Conservation (phyloP, 2,113 vertebrate genomes). For the Phalacrocorax aristotelis region DNA sequence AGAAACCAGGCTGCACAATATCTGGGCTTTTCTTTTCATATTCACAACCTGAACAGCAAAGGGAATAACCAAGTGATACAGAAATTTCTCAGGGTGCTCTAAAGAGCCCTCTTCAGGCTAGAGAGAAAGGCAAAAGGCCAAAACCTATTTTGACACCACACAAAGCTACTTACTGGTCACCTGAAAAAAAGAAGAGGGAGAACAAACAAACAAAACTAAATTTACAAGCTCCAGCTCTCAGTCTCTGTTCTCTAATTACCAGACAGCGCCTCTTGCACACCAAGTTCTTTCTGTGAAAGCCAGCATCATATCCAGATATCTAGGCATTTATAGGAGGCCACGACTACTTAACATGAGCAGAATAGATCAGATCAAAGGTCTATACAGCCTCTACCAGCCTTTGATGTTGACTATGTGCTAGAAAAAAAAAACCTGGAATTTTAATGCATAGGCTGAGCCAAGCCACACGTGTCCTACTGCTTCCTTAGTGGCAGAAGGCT, state of each 20-base stretch:
- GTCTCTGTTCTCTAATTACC: background rate
- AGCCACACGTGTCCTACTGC: fast-evolving
- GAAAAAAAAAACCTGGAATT: background rate
- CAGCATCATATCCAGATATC: background rate
- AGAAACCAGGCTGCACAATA: background rate
- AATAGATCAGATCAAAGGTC: background rate
- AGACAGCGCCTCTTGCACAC: background rate
- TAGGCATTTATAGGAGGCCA: background rate
- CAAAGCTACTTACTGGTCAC: background rate
- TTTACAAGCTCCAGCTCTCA: background rate
- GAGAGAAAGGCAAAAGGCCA: background rate
- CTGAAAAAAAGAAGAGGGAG: background rate
- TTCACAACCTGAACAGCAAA: background rate
- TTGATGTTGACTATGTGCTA: background rate
- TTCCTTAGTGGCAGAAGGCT: background rate
- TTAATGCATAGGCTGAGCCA: no score
- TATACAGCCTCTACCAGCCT: background rate
- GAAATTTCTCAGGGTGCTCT: background rate
- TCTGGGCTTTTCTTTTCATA: no score
- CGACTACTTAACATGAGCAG: background rate
- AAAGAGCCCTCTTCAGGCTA: background rate
- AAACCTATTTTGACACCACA: background rate
- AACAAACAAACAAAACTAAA: no score
- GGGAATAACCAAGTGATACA: background rate
- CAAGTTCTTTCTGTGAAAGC: background rate